These are phyloP conservation scores for Ceriagrion tenellum DNA, from an alignment of 2,888 invertebrate genomes.

Conservation along the genomic window DNA sequence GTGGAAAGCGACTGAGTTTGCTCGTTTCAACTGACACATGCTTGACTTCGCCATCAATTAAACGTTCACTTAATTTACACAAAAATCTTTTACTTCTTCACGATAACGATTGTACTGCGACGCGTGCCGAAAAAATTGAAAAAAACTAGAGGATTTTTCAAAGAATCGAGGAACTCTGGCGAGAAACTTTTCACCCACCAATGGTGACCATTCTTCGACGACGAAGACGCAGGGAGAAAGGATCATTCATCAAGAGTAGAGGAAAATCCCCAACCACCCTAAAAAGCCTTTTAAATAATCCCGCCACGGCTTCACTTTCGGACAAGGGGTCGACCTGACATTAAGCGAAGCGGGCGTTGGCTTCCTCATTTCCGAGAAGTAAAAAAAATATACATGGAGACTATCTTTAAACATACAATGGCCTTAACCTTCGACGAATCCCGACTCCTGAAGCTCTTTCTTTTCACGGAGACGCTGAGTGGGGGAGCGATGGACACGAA, in stretches of 20 bases:
- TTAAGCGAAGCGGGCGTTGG: not conserved
- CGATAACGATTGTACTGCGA: not conserved
- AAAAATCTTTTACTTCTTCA: not conserved
- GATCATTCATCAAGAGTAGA: not conserved
- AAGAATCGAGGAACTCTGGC: not conserved
- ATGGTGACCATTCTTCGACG: not conserved
- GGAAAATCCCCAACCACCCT: not conserved
- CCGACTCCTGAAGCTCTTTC: not conserved
- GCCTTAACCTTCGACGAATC: not conserved
- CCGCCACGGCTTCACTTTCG: not conserved
- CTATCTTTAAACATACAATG: not conserved
- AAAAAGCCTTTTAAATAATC: not conserved
- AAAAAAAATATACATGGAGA: not conserved
- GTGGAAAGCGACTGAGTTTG: no score
- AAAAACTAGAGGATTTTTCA: not conserved
- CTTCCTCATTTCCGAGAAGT: conserved; percentile 6
- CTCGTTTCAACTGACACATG: no score
- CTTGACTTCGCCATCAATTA: no score
- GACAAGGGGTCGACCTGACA: not conserved
- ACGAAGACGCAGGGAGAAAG: not conserved
- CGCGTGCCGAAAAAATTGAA: not conserved
- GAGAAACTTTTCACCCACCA: not conserved
- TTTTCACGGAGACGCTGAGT: not conserved
- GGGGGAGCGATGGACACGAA: not conserved
- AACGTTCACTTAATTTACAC: not conserved